These are phyloP conservation scores for Blera fallax DNA, from an alignment of 2,888 invertebrate genomes.

Conservation along the genomic window DNA sequence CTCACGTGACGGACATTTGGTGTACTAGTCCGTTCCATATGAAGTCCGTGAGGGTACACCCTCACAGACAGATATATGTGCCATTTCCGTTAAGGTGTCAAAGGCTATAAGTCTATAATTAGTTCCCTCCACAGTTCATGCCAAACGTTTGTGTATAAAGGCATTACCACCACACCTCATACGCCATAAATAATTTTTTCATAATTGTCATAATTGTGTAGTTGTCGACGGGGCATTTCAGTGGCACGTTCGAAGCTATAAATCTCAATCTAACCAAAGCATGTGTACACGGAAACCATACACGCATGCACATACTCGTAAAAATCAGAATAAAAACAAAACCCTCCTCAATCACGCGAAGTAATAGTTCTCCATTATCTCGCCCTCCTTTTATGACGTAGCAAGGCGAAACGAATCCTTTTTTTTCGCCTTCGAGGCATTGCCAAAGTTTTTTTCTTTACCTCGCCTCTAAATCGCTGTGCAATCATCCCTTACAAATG, in stretches of 20 bases:
- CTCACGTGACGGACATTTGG: too few species aligned
- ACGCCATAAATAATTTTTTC: not conserved
- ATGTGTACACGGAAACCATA: not conserved
- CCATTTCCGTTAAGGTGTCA: too few species aligned
- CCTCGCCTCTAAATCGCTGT: not conserved
- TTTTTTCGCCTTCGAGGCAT: not conserved
- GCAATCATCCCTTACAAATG: slow-evolving; percentile 3
- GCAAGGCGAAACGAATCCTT: not conserved
- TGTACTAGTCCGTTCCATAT: too few species aligned
- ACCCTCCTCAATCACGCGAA: not conserved
- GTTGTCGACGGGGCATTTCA: slow-evolving; percentile 4
- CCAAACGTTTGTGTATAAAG: too few species aligned
- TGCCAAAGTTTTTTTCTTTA: not conserved
- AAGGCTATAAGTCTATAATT: too few species aligned
- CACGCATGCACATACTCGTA: not conserved
- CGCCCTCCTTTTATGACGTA: not conserved
- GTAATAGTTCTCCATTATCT: not conserved
- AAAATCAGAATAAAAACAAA: not conserved
- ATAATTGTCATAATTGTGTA: not conserved
- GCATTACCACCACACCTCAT: too few species aligned
- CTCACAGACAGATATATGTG: too few species aligned
- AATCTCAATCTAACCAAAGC: slow-evolving; percentile 19
- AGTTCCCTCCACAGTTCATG: too few species aligned
- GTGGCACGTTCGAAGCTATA: not conserved
- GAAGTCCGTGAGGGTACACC: too few species aligned